Base-by-base conservation (phyloP, 2,797 vertebrate species). In the Chiroxiphia lanceolata region DNA sequence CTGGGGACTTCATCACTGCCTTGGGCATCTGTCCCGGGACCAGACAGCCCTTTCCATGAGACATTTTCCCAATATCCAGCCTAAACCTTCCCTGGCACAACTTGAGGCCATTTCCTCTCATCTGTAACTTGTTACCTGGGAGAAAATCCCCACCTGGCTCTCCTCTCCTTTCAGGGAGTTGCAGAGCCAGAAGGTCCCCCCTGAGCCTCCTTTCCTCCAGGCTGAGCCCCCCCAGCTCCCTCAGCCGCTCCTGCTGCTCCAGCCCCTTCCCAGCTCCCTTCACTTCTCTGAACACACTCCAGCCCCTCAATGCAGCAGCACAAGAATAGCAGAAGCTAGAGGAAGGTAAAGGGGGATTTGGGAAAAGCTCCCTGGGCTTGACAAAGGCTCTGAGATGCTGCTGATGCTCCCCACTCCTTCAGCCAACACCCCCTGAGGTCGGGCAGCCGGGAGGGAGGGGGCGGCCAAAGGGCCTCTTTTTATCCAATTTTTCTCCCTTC, bases 81-180 rank as follows among this genome's bases (percentile, higher is more conserved):
- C 15, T 17, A 4, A 44, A 23, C 6, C 9, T 76, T 0, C 13
- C 13, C 15, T 36, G 48, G 48, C 2, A 0, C 2, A 29, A 10
- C 9, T 1, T n/a, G 71, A 56, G 57, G 16, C 50, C 1, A 1
- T 64, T 64, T 2, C 40, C 19, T 71, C 44, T 36, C 17, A 0
- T 71, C 50, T 56, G 42, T 53, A 47, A 26, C 25, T 61, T 54
- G 15, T 48, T 54, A 26, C 25, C 47, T 36, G 34, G 38, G 50
- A 54, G 38, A 53, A 54, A 20, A 15, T 7, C 23, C 17, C 26
- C 25, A 6, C 13, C 25, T 4, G 4, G 50, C 18, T 76, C 34
- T 3, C 22, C 6, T 11, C 19, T 56, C 87, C 50, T 70, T 33
- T 8, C 65, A 87, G 31, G 33, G 50, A 70, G 2, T 4, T 50